Evolutionary conservation across 92 coral and sea anemone genomes (phyloP), one percentile per base, ranked within the genome.

Genomic region (Phymanthus crucifer): DNA sequence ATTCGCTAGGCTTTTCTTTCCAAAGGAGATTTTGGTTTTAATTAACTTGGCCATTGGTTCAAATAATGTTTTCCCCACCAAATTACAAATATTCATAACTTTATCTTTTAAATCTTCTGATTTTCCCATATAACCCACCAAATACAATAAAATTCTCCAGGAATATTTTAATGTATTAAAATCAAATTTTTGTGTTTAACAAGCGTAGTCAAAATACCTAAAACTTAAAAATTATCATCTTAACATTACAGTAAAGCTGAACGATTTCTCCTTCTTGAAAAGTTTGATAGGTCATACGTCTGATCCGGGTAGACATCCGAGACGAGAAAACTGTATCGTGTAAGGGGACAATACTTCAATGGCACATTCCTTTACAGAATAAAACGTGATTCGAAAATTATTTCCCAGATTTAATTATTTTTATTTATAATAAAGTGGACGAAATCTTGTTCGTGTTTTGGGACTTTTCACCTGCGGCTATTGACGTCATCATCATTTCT

Each of bases 1-100:
- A 77, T 77, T 77, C 81, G 81, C 56, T 50, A 35, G 24, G 54
- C 14, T 37, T 61, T 61, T 24, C 68, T 61, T 61, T 7, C 68
- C 68, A 61, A 13, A 64, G 35, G 17, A 18, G 48, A 61, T 64
- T 65, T 61, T 27, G 75, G 38, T 61, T 77, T 76, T 19, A 24
- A 61, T 64, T 36, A 38, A 46, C 24, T 13, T 37, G 37, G 46
- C 23, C 40, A 77, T 77, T 77, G 81, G 81, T 18, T 64, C 32
- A 35, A 24, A 61, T 16, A 43, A 64, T 37, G 57, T 5, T 61
- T 21, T n/a, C 16, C 26, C 7, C 38, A 10, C 40, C 68, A 23
- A n/a, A 61, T 61, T n/a, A 65, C 40, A 37, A 37, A 61, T 61
- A 61, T 61, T 61, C 29, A 61, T 27, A 27, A 27, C 24, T 21